Base-by-base conservation (phyloP, 1,140 invertebrate species). In the Rhynchophorus ferrugineus region DNA sequence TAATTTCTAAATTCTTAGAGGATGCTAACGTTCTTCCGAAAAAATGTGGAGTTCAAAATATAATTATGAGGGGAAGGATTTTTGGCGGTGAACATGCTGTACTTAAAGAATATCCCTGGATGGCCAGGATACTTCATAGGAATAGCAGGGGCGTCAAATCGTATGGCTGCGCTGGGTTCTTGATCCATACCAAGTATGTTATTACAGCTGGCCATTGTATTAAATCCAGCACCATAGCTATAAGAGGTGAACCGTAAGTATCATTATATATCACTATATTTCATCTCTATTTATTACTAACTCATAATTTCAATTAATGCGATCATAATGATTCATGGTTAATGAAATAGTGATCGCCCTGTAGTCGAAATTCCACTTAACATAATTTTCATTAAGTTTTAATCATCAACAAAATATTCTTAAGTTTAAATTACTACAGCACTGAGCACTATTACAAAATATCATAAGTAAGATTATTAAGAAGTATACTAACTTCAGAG, bases 161-260 rank as follows among this genome's bases (percentile, higher is more conserved):
- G 3, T 53, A 44, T 9, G 75, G 74, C 37, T 79, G 78, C 60
- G 70, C 73, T 9, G 77, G 72, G 20, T 71, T 70, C 38, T 56
- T 80, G 3, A 70, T 79, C 13, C 67, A 68, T 24, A 60, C 65
- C 3, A 67, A 65, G 39, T 76, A 72, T 64, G 66, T 79, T 2
- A 47, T 79, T 5, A 78, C 78, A 3, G 78, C 78, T 17, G 76
- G 72, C 5, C 78, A 78, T 63, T 78, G 77, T 58, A 58, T 77
- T 1, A 16, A 45, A 8, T 58, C 54, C 1, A 11, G 49, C 13
- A 47, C 44, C 42, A 24, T 33, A 13, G 11, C 41, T 42, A 37
- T 59, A 8, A 49, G 54, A 50, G 58, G 58, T 14, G 48, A 41
- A n/a, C 44, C 54, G 58, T 59, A 51, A 49, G 54, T 56, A 24